Percentiles rank a stretch among this genome's conserved stretches.
These are phyloP conservation scores for Pseudoatta argentina DNA, from an alignment of 1,140 invertebrate species.

Conservation along the genomic window DNA sequence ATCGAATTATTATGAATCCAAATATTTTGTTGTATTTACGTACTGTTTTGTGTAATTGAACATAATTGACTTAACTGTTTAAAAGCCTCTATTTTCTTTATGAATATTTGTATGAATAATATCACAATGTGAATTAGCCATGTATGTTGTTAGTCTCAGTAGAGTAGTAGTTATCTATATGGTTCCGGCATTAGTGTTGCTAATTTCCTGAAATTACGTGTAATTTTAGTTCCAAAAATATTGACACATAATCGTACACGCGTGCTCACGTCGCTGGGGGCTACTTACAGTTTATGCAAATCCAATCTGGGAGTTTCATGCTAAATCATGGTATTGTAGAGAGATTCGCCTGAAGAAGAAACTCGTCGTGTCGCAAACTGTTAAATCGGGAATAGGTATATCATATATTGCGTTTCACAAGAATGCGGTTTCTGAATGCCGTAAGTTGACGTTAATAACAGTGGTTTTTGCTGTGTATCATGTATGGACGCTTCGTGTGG, in stretches of 20 bases:
- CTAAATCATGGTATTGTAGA: slow-evolving; percentile 8
- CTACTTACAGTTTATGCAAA: slow-evolving; percentile 66
- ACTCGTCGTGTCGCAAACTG: slow-evolving; percentile 22
- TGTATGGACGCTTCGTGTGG: slow-evolving; percentile 4
- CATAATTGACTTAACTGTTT: background rate
- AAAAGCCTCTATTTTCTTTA: background rate
- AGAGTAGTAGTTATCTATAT: background rate
- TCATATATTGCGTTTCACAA: slow-evolving; percentile 31
- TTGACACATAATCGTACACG: slow-evolving; percentile 40
- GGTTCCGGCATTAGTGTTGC: slow-evolving; percentile 39
- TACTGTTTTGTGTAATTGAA: background rate
- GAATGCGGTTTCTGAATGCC: slow-evolving; percentile 16
- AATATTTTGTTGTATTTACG: too few relatives aligned
- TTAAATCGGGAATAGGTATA: slow-evolving; percentile 26
- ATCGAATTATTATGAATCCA: too few relatives aligned
- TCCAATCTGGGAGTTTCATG: slow-evolving; percentile 30
- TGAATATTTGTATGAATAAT: background rate
- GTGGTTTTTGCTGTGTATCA: slow-evolving; percentile 30
- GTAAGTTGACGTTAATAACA: slow-evolving; percentile 51
- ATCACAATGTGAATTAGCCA: background rate
- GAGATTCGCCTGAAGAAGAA: slow-evolving; percentile 4
- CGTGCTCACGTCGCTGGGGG: background rate
- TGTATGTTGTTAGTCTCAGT: background rate
- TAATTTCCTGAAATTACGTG: slow-evolving; percentile 55
- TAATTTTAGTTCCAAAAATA: slow-evolving; percentile 65